Base-by-base conservation (phyloP, 2,797 vertebrate species). In the Notamacropus eugenii region DNA sequence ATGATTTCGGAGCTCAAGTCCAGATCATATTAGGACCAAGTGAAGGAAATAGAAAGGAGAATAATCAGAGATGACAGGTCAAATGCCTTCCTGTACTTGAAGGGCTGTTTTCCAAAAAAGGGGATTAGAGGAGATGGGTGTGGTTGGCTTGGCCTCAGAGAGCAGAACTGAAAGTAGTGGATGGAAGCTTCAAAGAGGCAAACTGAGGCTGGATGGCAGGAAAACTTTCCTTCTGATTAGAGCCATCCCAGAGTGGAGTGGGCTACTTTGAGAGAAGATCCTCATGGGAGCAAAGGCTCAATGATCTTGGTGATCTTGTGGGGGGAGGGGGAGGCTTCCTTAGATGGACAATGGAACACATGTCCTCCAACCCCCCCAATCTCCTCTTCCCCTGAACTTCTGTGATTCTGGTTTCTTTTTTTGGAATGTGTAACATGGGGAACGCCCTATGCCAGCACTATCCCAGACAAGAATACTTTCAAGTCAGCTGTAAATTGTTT, bases 401-500 rank as follows among this genome's bases (percentile, higher is more conserved):
- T 87, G 3, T 27, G n/a, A 87, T 50, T 87, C 74, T 6, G 3
- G 29, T 87, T 58, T 12, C 50, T 67, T 57, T 24, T 91, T 54
- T 96, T 90, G 92, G 91, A 94, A 95, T 29, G 31, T 94, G 91
- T 90, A 56, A 91, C 14, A 3, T 90, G 57, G 96, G 55, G 96
- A 97, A 94, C 14, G 59, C 22, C 57, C 40, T 34, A 56, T 87
- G 92, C 82, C 93, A 82, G 29, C 28, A 91, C 58, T 5, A 52
- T 34, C 94, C 55, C 13, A 90, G 91, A 95, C 22, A 54, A 90
- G 90, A 95, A 95, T 55, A 95, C 55, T 93, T 96, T 82, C 54
- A 95, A 92, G 94, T 96, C 95, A 96, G 82, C 55, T 90, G 93
- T 56, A 96, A 96, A 97, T 95, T 96, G 92, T 28, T 95, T 97